Evolutionary conservation across 2,888 invertebrate genomes (phyloP).

Genomic region (Altica lythri): DNA sequence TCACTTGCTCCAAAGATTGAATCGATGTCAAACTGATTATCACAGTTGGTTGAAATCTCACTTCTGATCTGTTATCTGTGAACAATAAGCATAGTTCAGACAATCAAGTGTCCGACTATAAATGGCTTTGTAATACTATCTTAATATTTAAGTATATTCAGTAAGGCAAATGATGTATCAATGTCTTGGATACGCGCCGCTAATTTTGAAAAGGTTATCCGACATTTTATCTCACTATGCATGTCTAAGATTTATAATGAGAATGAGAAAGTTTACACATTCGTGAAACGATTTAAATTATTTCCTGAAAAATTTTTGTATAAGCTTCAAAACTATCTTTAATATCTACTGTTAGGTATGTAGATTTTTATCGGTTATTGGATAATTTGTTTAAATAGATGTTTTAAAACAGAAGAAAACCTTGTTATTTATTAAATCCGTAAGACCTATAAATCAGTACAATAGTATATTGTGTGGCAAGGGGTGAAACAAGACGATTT

Average conservation of each 20-base stretch:
- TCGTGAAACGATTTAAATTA: too few relatives aligned
- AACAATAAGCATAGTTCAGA: slow-evolving; percentile 13
- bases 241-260: background rate
- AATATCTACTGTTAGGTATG: too few relatives aligned
- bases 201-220: slow-evolving; percentile 31
- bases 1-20: slow-evolving; percentile 32
- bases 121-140: slow-evolving; percentile 16
- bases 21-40: slow-evolving; percentile 40
- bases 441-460: too few relatives aligned
- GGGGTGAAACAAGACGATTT: too few relatives aligned
- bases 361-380: too few relatives aligned
- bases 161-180: slow-evolving; percentile 15
- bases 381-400: too few relatives aligned
- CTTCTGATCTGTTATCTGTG: slow-evolving; percentile 14
- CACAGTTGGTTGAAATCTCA: slow-evolving; percentile 22
- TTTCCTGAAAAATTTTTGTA: too few relatives aligned
- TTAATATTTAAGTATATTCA: slow-evolving; percentile 16
- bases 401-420: too few relatives aligned
- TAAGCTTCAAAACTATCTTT: slow-evolving; percentile 9
- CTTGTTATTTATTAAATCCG: too few relatives aligned
- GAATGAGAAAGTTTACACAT: slow-evolving; percentile 20
- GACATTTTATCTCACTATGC: slow-evolving; percentile 19
- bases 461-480: too few relatives aligned
- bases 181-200: slow-evolving; percentile 28
- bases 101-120: slow-evolving; percentile 12